Conservation (phyloP, 2,888 invertebrate genomes). For the Graphium colonna region DNA sequence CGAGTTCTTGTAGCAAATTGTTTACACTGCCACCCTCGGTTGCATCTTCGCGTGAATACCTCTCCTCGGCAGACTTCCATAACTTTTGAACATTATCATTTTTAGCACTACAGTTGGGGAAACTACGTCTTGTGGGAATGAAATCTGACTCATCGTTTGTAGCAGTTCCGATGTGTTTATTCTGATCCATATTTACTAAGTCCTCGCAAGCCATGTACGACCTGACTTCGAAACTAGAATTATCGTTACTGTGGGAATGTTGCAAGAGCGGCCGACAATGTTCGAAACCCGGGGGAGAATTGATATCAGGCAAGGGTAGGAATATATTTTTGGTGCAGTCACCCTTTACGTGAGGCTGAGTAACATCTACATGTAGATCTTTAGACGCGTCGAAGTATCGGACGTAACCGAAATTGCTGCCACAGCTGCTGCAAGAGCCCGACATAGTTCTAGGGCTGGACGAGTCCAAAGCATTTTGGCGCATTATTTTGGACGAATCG, state of each 20-base stretch:
- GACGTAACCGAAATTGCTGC: conserved; percentile 83
- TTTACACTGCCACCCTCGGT: conserved; percentile 38
- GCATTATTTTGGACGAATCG: conserved; percentile 61
- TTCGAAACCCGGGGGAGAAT: conserved; percentile 36
- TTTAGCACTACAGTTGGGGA: conserved; percentile 81
- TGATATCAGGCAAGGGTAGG: conserved; percentile 35
- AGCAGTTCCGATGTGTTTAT: conserved; percentile 71
- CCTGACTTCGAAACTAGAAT: conserved; percentile 78
- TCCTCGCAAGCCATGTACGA: conserved; percentile 84
- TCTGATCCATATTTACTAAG: conserved; percentile 82
- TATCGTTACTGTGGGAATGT: conserved; percentile 81
- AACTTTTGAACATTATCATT: conserved; percentile 53
- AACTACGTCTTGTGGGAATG: conserved; percentile 81
- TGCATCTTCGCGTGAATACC: conserved; percentile 44
- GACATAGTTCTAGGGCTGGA: conserved; percentile 64
- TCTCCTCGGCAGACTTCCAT: conserved; percentile 71
- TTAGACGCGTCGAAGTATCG: conserved; percentile 81
- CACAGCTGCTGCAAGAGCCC: conserved; percentile 77
- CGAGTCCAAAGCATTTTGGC: conserved; percentile 81
- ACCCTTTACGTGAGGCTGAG: conserved; percentile 43
- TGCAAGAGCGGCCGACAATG: conserved; percentile 54
- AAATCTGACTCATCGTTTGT: conserved; percentile 57
- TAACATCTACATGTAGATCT: conserved; percentile 58
- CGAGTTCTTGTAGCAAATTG: conserved; percentile 53
- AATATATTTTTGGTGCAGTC: conserved; percentile 70